These are phyloP conservation scores for Caenorhabditis brenneri DNA, from an alignment of 1,140 invertebrate genomes.

Conservation along the genomic window DNA sequence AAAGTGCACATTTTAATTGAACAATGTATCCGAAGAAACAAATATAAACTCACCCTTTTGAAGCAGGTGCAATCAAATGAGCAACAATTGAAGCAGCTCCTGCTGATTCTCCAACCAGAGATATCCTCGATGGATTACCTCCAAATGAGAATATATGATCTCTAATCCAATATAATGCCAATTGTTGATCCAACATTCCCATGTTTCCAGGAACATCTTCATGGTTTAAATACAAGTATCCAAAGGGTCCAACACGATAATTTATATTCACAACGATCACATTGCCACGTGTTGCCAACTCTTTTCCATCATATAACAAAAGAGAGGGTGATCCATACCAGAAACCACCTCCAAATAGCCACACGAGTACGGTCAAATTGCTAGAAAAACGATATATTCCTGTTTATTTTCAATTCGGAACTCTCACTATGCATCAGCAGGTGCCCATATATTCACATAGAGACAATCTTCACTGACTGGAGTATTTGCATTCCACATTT, in stretches of 20 bases:
- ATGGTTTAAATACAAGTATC: conserved; percentile 67
- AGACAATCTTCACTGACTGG: conserved; percentile 68
- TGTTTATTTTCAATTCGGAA: background rate
- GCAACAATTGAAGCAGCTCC: conserved; percentile 90
- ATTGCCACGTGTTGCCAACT: conserved; percentile 64
- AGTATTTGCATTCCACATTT: conserved; percentile 72
- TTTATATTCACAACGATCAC: conserved; percentile 71
- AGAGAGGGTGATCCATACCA: conserved; percentile 69
- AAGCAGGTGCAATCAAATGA: conserved; percentile 87
- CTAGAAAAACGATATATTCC: conserved; percentile 55
- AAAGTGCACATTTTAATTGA: too few relatives aligned
- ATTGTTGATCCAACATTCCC: conserved; percentile 81
- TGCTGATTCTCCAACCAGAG: conserved; percentile 94
- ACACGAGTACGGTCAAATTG: conserved; percentile 70
- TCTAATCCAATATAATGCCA: conserved; percentile 90
- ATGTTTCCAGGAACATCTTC: conserved; percentile 88
- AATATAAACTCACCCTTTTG: conserved; percentile 74
- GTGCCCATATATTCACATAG: conserved; percentile 71
- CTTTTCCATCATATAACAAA: conserved; percentile 68
- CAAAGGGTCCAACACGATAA: conserved; percentile 69
- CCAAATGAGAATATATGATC: conserved; percentile 92
- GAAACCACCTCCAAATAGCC: conserved; percentile 70
- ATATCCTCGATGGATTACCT: conserved; percentile 86
- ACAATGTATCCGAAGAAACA: background rate
- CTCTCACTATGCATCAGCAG: conserved; percentile 57